Conservation (phyloP, 2,113 vertebrate species). For the Ranitomeya variabilis region DNA sequence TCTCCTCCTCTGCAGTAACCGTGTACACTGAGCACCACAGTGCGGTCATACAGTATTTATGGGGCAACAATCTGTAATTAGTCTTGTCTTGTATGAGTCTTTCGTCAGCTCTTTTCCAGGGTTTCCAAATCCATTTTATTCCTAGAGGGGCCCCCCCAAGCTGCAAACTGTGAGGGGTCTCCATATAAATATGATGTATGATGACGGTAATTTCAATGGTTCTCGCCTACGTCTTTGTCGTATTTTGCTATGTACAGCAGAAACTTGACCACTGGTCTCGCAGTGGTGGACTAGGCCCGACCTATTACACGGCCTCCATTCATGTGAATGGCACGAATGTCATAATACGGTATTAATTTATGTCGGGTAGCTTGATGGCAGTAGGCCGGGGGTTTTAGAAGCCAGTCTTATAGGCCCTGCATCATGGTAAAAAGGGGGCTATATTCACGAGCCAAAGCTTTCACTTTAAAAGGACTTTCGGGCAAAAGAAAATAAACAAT, state of each 20-base stretch:
- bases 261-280: too few relatives aligned
- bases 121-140: not conserved
- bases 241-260: too few relatives aligned
- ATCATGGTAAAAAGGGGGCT: too few relatives aligned
- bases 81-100: not conserved
- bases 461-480: too few relatives aligned
- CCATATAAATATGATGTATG: not conserved
- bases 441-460: too few relatives aligned
- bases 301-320: too few relatives aligned
- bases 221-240: not conserved
- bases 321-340: too few relatives aligned
- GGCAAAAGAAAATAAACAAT: too few relatives aligned
- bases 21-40: not conserved
- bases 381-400: too few relatives aligned
- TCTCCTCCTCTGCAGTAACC: not conserved
- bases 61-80: not conserved
- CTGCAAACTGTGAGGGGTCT: not conserved
- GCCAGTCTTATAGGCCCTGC: too few relatives aligned
- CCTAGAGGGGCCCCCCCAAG: constrained; percentile 4
- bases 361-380: too few relatives aligned
- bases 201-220: not conserved
- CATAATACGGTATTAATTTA: too few relatives aligned
- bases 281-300: not conserved
- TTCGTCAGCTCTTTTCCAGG: not conserved
- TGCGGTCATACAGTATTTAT: constrained; percentile 17